phyloP scores from a whole-genome alignment of 2,797 vertebrate species.

The Myiotriccus ornatus region DNA sequence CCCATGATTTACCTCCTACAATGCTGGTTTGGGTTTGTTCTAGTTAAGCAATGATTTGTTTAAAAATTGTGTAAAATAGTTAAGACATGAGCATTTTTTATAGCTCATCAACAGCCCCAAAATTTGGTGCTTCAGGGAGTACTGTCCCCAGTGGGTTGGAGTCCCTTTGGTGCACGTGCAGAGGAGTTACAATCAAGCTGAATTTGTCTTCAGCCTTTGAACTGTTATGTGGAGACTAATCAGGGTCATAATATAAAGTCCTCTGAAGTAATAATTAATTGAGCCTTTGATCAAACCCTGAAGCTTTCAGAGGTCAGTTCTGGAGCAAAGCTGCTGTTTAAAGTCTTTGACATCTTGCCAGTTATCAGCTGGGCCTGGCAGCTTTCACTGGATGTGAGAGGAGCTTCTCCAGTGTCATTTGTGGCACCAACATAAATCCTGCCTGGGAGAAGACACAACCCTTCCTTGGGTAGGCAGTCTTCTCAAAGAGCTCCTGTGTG shows the following conservation, averaged over 20 bases:
- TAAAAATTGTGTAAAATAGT: not conserved
- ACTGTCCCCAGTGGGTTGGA: not conserved
- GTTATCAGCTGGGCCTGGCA: not conserved
- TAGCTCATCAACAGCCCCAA: not conserved
- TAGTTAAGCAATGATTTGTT: not conserved
- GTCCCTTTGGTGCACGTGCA: accelerated
- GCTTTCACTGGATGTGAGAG: not conserved
- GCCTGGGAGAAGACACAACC: not conserved
- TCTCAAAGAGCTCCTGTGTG: not conserved
- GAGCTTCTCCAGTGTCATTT: not conserved
- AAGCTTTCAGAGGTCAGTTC: not conserved
- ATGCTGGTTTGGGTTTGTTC: conserved; percentile 6
- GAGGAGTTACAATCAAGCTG: not conserved
- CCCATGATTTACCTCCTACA: not conserved
- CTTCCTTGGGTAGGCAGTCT: not conserved
- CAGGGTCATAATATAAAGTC: not conserved
- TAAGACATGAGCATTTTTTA: not conserved
- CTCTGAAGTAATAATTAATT: not conserved
- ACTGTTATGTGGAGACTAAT: not conserved
- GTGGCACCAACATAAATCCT: not conserved
- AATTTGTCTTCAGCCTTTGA: not conserved
- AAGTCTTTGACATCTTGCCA: not conserved
- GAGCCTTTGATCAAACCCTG: conserved; percentile 8
- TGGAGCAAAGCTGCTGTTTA: not conserved
- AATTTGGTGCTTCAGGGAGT: accelerated